Evolutionary conservation across 2,113 vertebrate species (phyloP), one percentile per base, ranked within the genome.

Genomic region (Nycticorax nycticorax): DNA sequence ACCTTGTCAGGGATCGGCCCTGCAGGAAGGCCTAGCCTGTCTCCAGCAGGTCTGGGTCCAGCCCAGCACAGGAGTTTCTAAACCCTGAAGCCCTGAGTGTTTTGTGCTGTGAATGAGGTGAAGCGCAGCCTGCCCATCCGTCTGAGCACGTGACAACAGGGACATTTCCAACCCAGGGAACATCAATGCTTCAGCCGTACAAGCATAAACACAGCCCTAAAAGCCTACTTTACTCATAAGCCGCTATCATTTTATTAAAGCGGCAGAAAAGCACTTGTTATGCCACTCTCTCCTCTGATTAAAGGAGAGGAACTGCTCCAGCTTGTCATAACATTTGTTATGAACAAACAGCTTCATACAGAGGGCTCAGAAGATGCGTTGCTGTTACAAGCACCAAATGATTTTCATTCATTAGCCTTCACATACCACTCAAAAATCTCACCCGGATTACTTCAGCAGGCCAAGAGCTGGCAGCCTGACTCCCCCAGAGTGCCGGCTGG

Each of bases 261-360:
- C 45, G 19, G 33, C 18, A 63, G 76, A 85, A 93, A 92, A 91
- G 80, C 80, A 76, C 84, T 95, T 91, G 48, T 89, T 92, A 93
- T 91, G 83, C 86, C 76, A 87, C 64, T 94, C 43, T 81, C 56
- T 88, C 27, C 63, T 95, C 77, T 88, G 89, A 95, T 97, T 64
- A 96, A 93, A 93, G 92, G 60, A 85, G 50, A 95, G 55, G n/a
- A 95, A 85, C 77, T 24, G 80, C 93, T 95, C 77, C 62, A 91
- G 84, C 87, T 95, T 92, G 87, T 96, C 93, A 79, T 91, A 96
- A 95, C 71, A 64, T 89, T 93, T 88, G 94, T 77, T 91, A 87
- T 14, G 89, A 95, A 95, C 89, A 97, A 96, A 91, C 91, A 94
- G 64, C 86, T 94, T 92, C 3, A 5, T 57, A 57, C 41, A 85